phyloP scores from a whole-genome alignment of 1,140 invertebrate genomes.

The Wasmannia auropunctata region DNA sequence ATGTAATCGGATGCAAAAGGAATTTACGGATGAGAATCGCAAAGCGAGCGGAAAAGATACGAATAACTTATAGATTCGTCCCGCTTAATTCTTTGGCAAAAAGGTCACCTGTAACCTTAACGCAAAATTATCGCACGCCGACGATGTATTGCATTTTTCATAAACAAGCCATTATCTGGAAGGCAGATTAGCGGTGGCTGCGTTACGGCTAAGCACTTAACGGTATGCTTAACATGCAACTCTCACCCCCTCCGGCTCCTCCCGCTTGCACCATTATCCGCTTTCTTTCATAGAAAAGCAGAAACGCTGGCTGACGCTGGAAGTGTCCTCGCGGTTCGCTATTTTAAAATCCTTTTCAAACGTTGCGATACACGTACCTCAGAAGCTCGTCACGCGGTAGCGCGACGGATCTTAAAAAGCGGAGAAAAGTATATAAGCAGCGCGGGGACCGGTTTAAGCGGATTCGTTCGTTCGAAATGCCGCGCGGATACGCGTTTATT shows the following conservation, averaged over 20 bases:
- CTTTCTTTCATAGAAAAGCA: conserved; percentile 34
- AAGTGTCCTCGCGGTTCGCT: not conserved
- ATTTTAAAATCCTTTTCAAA: conserved; percentile 38
- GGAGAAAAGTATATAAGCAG: conserved; percentile 16
- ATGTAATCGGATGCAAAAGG: not conserved
- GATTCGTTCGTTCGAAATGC: conserved; percentile 22
- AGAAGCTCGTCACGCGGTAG: not conserved
- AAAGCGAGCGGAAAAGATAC: not conserved
- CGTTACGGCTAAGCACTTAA: conserved; percentile 25
- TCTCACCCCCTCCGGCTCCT: too few species aligned
- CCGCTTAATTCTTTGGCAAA: not conserved
- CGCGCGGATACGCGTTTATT: not conserved
- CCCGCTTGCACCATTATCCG: conserved; percentile 15
- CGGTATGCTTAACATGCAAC: conserved; percentile 34
- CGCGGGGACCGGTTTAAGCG: conserved; percentile 9
- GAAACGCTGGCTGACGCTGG: not conserved
- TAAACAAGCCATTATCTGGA: conserved; percentile 13
- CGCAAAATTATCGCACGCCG: not conserved
- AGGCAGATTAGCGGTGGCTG: conserved; percentile 25
- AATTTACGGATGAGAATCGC: not conserved
- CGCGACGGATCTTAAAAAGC: conserved; percentile 14
- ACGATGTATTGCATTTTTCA: not conserved
- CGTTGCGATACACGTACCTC: not conserved
- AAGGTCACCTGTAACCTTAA: too few species aligned
- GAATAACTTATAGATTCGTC: not conserved